A percentile compares a stretch with the other conserved stretches of the same genome.
phyloP scores from a whole-genome alignment of 2,113 vertebrate species.

The Sapajus apella region DNA sequence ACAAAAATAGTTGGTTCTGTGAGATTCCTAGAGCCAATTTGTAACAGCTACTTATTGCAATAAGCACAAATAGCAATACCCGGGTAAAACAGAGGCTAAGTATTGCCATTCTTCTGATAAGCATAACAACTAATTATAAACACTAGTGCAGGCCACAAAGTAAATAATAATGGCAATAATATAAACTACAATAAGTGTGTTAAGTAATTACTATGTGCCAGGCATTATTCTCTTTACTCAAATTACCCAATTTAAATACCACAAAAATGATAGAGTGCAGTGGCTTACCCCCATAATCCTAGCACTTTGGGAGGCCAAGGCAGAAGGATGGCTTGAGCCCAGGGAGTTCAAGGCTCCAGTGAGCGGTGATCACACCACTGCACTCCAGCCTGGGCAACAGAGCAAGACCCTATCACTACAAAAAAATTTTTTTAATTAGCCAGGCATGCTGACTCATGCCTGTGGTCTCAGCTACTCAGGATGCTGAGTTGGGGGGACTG shows the following conservation, averaged over 20 bases:
- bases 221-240: constrained; percentile 26
- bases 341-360: too few relatives aligned
- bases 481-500: too few relatives aligned
- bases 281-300: too few relatives aligned
- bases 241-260: constrained; percentile 35
- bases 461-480: too few relatives aligned
- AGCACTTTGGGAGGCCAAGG: too few relatives aligned
- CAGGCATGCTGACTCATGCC: too few relatives aligned
- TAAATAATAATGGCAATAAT: constrained; percentile 14
- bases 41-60: not conserved
- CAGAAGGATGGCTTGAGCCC: too few relatives aligned
- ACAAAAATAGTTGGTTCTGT: constrained; percentile 5
- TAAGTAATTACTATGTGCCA: constrained; percentile 6
- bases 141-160: not conserved
- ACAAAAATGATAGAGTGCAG: not conserved
- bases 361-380: too few relatives aligned
- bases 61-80: not conserved
- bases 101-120: constrained; percentile 27
- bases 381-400: too few relatives aligned
- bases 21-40: not conserved
- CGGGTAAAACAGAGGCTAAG: not conserved
- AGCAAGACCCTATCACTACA: too few relatives aligned
- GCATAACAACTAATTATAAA: constrained; percentile 42
- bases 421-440: too few relatives aligned
- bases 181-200: not conserved